Percentiles rank a stretch among this genome's conserved stretches.
Evolutionary conservation across 1,140 invertebrate genomes (phyloP).

Genomic region (Chymomyza costata): DNA sequence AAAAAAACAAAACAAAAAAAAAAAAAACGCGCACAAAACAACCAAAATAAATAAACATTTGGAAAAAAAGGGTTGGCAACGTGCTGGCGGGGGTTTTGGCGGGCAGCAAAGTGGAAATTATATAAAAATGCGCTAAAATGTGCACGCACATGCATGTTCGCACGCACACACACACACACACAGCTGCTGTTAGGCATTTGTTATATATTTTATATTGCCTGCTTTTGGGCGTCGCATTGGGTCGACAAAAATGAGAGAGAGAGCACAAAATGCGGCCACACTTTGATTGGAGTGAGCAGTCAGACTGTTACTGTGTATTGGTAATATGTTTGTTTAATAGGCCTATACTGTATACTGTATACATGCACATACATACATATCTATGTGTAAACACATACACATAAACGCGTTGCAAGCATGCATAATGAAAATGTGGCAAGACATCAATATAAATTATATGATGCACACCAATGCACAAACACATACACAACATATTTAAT

Average conservation of each 20-base stretch:
- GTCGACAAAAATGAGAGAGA: constrained; percentile 11
- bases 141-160: constrained; percentile 37
- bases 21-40: constrained; percentile 65
- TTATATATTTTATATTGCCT: constrained; percentile 47
- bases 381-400: not conserved
- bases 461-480: no score
- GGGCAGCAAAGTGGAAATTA: constrained; percentile 63
- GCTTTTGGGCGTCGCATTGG: constrained; percentile 50
- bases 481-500: no score
- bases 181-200: constrained; percentile 13
- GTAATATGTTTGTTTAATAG: constrained; percentile 68
- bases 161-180: constrained; percentile 21
- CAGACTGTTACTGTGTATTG: constrained; percentile 15
- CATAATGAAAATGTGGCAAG: no score
- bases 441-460: no score
- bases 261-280: not conserved
- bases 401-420: no score
- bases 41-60: constrained; percentile 63
- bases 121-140: constrained; percentile 74
- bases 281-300: no score
- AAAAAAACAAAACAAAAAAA: no score
- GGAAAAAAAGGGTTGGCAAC: constrained; percentile 1
- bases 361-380: not conserved
- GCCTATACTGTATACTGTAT: constrained; percentile 32
- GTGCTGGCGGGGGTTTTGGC: no score